Base-by-base conservation (phyloP, 2,888 invertebrate species). In the Ditylenchus weischeri region DNA sequence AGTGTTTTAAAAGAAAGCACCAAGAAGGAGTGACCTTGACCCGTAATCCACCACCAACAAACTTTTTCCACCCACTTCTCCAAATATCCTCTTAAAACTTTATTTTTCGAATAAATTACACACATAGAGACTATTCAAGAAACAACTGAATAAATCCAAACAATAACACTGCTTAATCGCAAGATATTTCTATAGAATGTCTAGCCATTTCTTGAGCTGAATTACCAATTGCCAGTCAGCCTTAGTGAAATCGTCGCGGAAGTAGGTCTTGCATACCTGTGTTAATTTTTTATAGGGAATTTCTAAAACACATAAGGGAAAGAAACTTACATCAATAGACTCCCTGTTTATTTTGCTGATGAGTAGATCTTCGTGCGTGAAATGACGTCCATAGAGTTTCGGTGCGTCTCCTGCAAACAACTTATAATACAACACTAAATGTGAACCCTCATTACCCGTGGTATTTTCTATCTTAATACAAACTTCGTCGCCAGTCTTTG, bases 201-300 rank as follows among this genome's bases (percentile, higher is more conserved):
- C 89, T 87, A 99, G 94, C 80, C 90, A 87, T 85, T 95, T 96
- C 87, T 99, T 99, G 83, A 99, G 87, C 86, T 98, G 95, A 69
- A 96, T 91, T 90, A 98, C 93, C 72, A 99, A 87, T 84, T 92
- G 91, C 98, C 98, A 99, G 85, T 99, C 98, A 75, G 90, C 89
- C 86, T 95, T 98, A 83, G 90, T 86, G 80, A 99, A 88, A 85
- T 99, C 98, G 79, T 95, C 95, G 73, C 98, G 89, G 89, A 98
- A 99, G 86, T 95, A 93, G 80, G 95, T 91, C 86, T 99, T 99
- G 86, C 96, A 95, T 11, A 93, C 95, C 86, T 99, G 96, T 84
- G 99, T 99, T 73, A 94, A n/a, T n/a, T 94, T 83, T 94, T 92
- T 65, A 98, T 89, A 63, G 91, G 91, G 83, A 98, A 95, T 93